Evolutionary conservation across 2,888 invertebrate genomes (phyloP).

Genomic region (Drosophila borborema): DNA sequence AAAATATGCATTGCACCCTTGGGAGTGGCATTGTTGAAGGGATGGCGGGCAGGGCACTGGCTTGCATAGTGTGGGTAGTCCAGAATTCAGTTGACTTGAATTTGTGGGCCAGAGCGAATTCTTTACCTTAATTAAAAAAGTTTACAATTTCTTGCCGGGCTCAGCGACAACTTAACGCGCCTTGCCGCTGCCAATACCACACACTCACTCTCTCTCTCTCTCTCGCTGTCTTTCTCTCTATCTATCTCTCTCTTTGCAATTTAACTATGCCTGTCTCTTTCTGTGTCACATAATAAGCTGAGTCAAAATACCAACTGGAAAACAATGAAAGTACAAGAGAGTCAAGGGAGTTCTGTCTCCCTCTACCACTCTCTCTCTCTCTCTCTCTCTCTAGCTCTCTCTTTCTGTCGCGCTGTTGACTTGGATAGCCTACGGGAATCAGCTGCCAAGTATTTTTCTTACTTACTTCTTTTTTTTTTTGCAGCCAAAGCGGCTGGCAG

Average conservation of each 20-base stretch:
- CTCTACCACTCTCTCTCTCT: not conserved
- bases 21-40: not conserved
- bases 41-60: not conserved
- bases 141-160: constrained; percentile 61
- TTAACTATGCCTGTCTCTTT: not conserved
- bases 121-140: constrained; percentile 77
- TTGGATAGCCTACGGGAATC: constrained; percentile 54
- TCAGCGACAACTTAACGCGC: constrained; percentile 59
- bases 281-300: constrained; percentile 66
- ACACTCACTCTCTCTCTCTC: not conserved
- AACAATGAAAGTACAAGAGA: constrained; percentile 64
- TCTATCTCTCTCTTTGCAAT: not conserved
- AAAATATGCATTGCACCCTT: constrained; percentile 39
- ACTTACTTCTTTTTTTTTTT: constrained; percentile 5
- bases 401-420: constrained; percentile 2
- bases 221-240: not conserved
- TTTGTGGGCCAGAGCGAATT: constrained; percentile 55
- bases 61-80: constrained; percentile 13
- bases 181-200: constrained; percentile 11
- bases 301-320: constrained; percentile 63
- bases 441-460: constrained; percentile 54
- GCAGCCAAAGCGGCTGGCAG: constrained; percentile 55
- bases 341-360: not conserved
- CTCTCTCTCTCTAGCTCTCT: not conserved
- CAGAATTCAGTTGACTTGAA: constrained; percentile 25